Percentiles rank a stretch among this genome's conserved stretches.
These are phyloP conservation scores for Heliconius congener DNA, from an alignment of 1,140 invertebrate species.

Conservation along the genomic window DNA sequence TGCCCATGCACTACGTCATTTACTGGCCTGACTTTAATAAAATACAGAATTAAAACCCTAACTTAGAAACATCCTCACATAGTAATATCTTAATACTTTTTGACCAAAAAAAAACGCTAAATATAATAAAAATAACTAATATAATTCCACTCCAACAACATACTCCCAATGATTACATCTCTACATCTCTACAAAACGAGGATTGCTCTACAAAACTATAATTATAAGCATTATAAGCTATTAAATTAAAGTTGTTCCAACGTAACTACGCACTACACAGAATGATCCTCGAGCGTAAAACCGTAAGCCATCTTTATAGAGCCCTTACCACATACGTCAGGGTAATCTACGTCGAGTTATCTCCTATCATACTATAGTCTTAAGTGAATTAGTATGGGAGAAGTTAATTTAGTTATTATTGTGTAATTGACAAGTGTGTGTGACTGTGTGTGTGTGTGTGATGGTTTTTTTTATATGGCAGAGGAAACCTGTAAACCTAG, in stretches of 20 bases:
- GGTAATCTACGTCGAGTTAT: background rate
- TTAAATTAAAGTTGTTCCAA: constrained; percentile 2
- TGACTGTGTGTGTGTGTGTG: too few species aligned
- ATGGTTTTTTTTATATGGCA: too few species aligned
- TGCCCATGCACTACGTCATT: too few species aligned
- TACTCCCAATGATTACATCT: background rate
- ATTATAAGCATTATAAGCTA: background rate
- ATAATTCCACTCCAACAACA: background rate
- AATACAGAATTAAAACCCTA: too few species aligned
- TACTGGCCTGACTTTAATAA: too few species aligned
- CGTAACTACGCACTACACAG: background rate
- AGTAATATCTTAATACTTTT: too few species aligned
- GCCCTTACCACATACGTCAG: constrained; percentile 13
- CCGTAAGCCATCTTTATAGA: constrained; percentile 11
- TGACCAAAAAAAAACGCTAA: too few species aligned
- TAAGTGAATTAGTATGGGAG: background rate
- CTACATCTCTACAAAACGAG: background rate
- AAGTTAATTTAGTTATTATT: background rate
- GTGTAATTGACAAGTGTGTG: too few species aligned
- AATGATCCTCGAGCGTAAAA: constrained; percentile 10
- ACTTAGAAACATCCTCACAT: too few species aligned
- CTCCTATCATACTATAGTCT: background rate
- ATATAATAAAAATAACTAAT: too few species aligned
- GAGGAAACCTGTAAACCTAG: too few species aligned
- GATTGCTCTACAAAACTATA: background rate